Evolutionary conservation across 1,140 invertebrate species (phyloP).

Genomic region (Ceratina japonica): DNA sequence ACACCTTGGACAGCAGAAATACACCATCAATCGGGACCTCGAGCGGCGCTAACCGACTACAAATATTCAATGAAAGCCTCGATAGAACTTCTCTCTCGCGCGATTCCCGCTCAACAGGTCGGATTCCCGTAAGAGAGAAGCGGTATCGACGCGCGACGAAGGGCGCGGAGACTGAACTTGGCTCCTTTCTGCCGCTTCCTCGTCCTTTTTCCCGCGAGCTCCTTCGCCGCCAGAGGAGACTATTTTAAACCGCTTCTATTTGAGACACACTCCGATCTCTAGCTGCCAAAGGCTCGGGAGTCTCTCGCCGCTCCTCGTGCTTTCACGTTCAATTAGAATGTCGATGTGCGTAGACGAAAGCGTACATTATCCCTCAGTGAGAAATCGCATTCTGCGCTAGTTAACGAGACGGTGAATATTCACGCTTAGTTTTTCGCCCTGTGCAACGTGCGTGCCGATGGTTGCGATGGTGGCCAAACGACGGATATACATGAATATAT

Average conservation of each 20-base stretch:
- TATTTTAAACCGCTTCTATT: slow-evolving; percentile 73
- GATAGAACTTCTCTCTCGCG: not conserved
- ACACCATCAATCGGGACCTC: slow-evolving; percentile 26
- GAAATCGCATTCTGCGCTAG: not conserved
- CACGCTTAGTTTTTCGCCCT: slow-evolving; percentile 15
- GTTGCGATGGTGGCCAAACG: slow-evolving; percentile 9
- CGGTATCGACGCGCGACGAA: slow-evolving; percentile 13
- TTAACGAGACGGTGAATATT: not conserved
- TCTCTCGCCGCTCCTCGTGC: slow-evolving; percentile 60
- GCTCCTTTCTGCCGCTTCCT: slow-evolving; percentile 31
- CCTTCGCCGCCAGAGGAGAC: slow-evolving; percentile 20
- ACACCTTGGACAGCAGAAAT: slow-evolving; percentile 71
- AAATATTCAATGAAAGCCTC: not conserved
- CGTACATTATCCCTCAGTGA: not conserved
- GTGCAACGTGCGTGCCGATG: slow-evolving; percentile 52
- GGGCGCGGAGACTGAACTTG: slow-evolving; percentile 50
- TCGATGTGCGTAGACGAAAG: slow-evolving; percentile 37
- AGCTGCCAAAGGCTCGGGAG: slow-evolving; percentile 61
- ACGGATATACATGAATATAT: too few relatives aligned
- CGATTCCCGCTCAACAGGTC: not conserved
- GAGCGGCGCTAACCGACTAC: not conserved
- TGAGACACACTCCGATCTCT: slow-evolving; percentile 60
- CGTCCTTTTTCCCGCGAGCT: slow-evolving; percentile 1
- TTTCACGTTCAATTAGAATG: slow-evolving; percentile 50
- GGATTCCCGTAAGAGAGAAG: not conserved